Evolutionary conservation across 2,113 vertebrate species (phyloP), one percentile per base, ranked within the genome.

Genomic region (Halichoeres trimaculatus): DNA sequence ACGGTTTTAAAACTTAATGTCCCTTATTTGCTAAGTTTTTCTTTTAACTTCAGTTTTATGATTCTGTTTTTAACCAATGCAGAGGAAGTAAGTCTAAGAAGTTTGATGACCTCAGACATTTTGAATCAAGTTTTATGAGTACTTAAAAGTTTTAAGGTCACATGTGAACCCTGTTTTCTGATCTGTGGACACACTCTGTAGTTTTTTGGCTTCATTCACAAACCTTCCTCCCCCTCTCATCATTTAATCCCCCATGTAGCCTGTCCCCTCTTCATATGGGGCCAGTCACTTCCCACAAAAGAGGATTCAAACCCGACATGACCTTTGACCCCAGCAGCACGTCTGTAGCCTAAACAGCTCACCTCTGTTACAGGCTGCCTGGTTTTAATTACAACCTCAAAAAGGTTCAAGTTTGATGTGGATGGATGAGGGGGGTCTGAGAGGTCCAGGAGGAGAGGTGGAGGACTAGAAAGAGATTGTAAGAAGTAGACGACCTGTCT

Each of bases 301-400:
- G 51, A 45, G 65, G 70, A 35, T 54, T 76, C 50, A 83, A 84
- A 74, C 48, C 65, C 30, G 22, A 51, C 54, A 38, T 88, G 79
- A 41, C 87, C 88, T 90, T 83, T 88, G 76, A 86, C 86, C 87
- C 71, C 71, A 80, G 75, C 85, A 76, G 85, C 84, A 91, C 78
- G 76, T 88, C 87, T 74, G 62, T 76, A 91, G 85, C 79, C 87
- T 80, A 89, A 90, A 91, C 85, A 92, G 74, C 74, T 89, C 77
- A 73, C 72, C 78, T 85, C 84, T 89, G 79, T 76, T 58, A 60
- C 81, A 85, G 76, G 26, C 62, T 35, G 77, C 56, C 84, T 93
- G 90, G 83, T 74, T 93, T 83, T 66, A 78, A 89, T 93, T 92
- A 91, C 83, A 84, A 48, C 24, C 80, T 72, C 74, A 76, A 88